Evolutionary conservation across 2,797 vertebrate genomes (phyloP).

Genomic region (Enteromius trimaculatus): DNA sequence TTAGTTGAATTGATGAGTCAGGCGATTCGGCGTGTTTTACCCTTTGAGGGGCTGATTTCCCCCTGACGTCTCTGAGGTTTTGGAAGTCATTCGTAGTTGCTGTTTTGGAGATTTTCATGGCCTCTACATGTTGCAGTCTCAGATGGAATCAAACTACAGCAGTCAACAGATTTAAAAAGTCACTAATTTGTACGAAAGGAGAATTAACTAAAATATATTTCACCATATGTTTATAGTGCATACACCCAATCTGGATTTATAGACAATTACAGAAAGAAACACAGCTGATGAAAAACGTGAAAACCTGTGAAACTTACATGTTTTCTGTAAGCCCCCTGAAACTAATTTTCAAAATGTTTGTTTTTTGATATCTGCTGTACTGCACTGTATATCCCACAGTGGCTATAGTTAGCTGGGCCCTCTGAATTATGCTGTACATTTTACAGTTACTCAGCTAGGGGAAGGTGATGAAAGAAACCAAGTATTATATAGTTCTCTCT

Average conservation of each 20-base stretch:
- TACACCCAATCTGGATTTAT: neutral
- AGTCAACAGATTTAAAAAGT: neutral
- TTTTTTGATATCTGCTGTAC: neutral
- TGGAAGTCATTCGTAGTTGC: neutral
- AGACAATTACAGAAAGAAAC: neutral
- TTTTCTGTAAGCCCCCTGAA: neutral
- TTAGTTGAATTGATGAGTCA: slow-evolving; percentile 50
- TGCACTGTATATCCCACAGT: neutral
- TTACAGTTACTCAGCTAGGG: slow-evolving; percentile 33
- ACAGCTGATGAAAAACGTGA: neutral
- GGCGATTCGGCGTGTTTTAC: neutral
- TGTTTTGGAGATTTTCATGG: neutral
- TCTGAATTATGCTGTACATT: slow-evolving; percentile 30
- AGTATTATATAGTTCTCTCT: slow-evolving; percentile 20
- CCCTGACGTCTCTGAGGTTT: slow-evolving; percentile 38
- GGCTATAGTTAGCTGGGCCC: slow-evolving; percentile 3
- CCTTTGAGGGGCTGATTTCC: slow-evolving; percentile 42
- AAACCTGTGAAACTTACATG: neutral
- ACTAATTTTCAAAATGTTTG: neutral
- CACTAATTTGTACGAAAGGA: neutral
- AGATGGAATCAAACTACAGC: neutral
- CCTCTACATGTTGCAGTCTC: neutral
- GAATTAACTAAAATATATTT: neutral
- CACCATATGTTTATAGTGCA: neutral
- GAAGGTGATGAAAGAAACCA: slow-evolving; percentile 30